A percentile compares a stretch with the other conserved stretches of the same genome.
phyloP scores from a whole-genome alignment of 2,888 invertebrate genomes.

The Phaedon cochleariae region DNA sequence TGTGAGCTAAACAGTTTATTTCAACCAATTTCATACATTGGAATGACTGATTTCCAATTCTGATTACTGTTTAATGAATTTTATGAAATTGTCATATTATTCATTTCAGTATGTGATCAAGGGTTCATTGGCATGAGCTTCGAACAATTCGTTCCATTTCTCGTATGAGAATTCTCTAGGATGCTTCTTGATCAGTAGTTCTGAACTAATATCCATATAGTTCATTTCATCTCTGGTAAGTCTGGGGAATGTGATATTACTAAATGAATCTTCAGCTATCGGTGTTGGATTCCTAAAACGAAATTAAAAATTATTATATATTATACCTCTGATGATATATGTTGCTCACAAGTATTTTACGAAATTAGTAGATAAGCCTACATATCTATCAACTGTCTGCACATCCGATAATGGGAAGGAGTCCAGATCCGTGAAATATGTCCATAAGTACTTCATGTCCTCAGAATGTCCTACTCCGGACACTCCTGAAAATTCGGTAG shows the following conservation, averaged over 20 bases:
- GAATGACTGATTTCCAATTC: too few species aligned
- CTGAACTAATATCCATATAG: conserved; percentile 28
- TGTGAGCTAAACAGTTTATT: too few species aligned
- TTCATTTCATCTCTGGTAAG: conserved; percentile 14
- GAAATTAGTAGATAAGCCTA: conserved; percentile 30
- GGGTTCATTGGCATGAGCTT: conserved; percentile 22
- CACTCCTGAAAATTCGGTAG: conserved; percentile 23
- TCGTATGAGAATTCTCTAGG: conserved; percentile 24
- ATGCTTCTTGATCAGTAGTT: conserved; percentile 20
- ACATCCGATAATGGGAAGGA: conserved; percentile 23
- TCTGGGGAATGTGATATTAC: conserved; percentile 38
- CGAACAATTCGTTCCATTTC: conserved; percentile 28
- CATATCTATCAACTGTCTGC: conserved; percentile 23
- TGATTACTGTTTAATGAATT: too few species aligned
- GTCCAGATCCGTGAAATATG: conserved; percentile 16
- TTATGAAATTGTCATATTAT: too few species aligned
- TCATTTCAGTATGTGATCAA: conserved; percentile 7
- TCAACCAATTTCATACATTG: too few species aligned
- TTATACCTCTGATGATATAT: neutral
- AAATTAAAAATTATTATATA: neutral
- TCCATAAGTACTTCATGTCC: conserved; percentile 34
- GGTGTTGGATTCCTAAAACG: conserved; percentile 44
- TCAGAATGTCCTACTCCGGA: conserved; percentile 34
- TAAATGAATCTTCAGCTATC: conserved; percentile 35
- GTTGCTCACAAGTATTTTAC: conserved; percentile 34